Percentiles rank a stretch among this genome's conserved stretches.
Evolutionary conservation across 2,797 vertebrate genomes (phyloP).

Genomic region (Mycteria americana): DNA sequence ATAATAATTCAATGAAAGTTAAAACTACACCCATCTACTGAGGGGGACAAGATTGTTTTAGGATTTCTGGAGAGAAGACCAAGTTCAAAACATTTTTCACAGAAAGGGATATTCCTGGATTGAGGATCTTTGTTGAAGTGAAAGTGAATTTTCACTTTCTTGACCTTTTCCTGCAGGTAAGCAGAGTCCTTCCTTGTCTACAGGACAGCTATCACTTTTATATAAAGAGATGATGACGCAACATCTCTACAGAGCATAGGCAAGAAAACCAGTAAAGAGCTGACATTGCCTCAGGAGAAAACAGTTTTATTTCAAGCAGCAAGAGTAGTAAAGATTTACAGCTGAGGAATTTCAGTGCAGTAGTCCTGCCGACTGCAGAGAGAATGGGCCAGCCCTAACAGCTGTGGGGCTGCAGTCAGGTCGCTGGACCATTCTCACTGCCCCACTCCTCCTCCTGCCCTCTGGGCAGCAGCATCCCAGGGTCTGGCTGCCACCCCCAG

Average conservation of each 20-base stretch:
- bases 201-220: neutral
- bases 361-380: rapidly evolving
- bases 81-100: neutral
- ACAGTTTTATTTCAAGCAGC: neutral
- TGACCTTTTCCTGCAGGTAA: neutral
- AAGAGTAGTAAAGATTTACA: neutral
- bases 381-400: neutral
- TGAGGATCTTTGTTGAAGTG: neutral
- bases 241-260: neutral
- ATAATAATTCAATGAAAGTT: neutral
- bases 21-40: neutral
- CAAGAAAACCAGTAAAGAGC: neutral
- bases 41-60: neutral
- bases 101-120: neutral
- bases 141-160: neutral
- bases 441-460: neutral
- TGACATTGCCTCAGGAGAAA: neutral
- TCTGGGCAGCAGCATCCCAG: neutral
- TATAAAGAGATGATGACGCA: neutral
- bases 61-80: neutral
- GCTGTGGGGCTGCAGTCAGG: neutral
- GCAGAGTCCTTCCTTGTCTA: neutral
- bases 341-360: neutral
- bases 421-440: neutral
- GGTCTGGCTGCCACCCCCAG: neutral